Base-by-base conservation (phyloP, 2,113 vertebrate species). In the Leuciscus idus region DNA sequence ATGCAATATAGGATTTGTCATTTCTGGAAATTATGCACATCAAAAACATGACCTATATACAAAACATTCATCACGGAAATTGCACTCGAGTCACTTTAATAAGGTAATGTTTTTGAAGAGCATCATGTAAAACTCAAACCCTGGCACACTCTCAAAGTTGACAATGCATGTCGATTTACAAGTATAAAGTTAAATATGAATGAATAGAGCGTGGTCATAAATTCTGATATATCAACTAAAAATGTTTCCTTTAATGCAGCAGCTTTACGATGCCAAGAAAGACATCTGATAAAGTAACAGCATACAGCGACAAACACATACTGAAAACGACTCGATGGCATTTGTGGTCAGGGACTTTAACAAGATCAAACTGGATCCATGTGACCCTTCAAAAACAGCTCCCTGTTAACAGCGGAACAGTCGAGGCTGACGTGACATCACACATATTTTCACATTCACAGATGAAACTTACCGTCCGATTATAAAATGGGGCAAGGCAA, bases 401-500 rank as follows among this genome's bases (percentile, higher is more conserved):
- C 5, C 17, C n/a, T 19, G 12, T 77, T 57, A 57, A 21, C 55
- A 57, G 55, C 55, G 19, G 55, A 57, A 21, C 55, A 21, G 52
- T 21, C 52, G 2, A 55, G 52, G 52, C 52, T 55, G 52, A 19
- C 52, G 52, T 64, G 11, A 70, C 36, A 59, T 73, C 36, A 43
- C 70, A 11, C 70, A 72, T 21, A 39, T 21, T 39, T 36, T 70
- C 30, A 70, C 66, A 55, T 55, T 39, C 36, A 36, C 33, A 21
- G 68, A 39, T 39, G 9, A 39, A 52, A 57, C 66, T 95, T 90
- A 99, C 97, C 93, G 94, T 87, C 95, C 96, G 93, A 97, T 97
- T 92, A 98, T 94, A 93, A 99, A 98, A 82, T 99, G 98, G 52
- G 97, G 98, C 95, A 96, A 89, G 0, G 97, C 97, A 3, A 97